Percentiles rank a stretch among this genome's conserved stretches.
These are phyloP conservation scores for Ictidomys tridecemlineatus DNA, from an alignment of 2,113 vertebrate species.

Conservation along the genomic window DNA sequence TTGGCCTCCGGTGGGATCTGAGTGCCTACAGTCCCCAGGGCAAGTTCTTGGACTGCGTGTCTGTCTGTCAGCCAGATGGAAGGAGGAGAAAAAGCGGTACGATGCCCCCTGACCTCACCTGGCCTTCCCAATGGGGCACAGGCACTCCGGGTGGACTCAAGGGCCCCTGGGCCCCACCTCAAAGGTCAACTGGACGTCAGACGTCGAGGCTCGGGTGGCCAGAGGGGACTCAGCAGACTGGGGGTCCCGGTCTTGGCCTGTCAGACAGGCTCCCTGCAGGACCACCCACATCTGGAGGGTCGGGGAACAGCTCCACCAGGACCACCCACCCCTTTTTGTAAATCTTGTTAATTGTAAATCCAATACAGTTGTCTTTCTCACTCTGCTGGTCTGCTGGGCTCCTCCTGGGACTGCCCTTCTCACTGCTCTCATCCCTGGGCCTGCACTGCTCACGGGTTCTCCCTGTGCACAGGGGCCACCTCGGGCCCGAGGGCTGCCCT, in stretches of 20 bases:
- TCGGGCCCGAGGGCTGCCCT: rapidly evolving
- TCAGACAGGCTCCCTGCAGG: constrained; percentile 66
- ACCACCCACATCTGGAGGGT: background rate
- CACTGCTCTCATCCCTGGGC: background rate
- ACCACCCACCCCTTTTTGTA: constrained; percentile 84
- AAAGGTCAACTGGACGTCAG: constrained; percentile 74
- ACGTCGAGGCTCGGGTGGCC: constrained; percentile 67
- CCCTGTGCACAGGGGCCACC: background rate
- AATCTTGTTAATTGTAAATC: constrained; percentile 90
- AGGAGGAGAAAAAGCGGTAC: constrained; percentile 70
- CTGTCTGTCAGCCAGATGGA: background rate
- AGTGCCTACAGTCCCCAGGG: constrained; percentile 15
- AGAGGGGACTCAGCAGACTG: constrained; percentile 26
- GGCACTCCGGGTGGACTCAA: background rate
- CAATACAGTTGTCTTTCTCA: constrained; percentile 89
- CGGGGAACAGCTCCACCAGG: background rate
- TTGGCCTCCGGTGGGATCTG: background rate
- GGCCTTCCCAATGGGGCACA: background rate
- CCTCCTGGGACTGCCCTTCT: background rate
- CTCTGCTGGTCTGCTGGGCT: constrained; percentile 55
- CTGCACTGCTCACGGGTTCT: background rate
- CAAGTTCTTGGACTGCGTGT: background rate
- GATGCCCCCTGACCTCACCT: constrained; percentile 70
- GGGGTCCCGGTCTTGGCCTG: constrained; percentile 48
- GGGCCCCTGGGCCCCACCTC: constrained; percentile 45